These are phyloP conservation scores for Galaxea fascicularis DNA, from an alignment of 92 coral and sea anemone species.

Conservation along the genomic window DNA sequence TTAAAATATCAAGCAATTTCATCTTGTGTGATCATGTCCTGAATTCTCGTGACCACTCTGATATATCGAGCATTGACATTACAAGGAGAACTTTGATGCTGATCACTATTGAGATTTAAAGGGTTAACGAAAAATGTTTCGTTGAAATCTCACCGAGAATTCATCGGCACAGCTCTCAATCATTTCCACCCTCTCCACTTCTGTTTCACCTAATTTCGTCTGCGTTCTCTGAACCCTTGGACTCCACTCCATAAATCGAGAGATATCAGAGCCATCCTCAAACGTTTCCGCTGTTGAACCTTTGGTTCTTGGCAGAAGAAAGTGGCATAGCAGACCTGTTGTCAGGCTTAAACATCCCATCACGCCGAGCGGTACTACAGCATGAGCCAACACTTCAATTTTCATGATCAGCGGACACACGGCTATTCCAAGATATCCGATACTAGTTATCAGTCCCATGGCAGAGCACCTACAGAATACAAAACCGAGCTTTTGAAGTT, in stretches of 20 bases:
- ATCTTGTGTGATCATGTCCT: no score
- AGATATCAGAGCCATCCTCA: conserved; percentile 47
- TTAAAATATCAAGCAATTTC: no score
- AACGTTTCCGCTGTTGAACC: conserved; percentile 69
- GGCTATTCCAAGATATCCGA: conserved; percentile 71
- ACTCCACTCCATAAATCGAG: conserved; percentile 48
- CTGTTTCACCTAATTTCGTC: background rate
- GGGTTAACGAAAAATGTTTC: background rate
- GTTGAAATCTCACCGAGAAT: conserved; percentile 11
- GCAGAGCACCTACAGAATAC: conserved; percentile 71
- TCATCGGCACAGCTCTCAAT: conserved; percentile 4
- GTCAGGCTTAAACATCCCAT: conserved; percentile 70
- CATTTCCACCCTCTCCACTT: conserved; percentile 6
- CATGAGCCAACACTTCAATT: conserved; percentile 50
- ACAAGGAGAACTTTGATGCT: no score
- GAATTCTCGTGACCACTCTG: no score
- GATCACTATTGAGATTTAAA: no score
- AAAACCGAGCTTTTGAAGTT: background rate
- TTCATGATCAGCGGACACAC: conserved; percentile 70
- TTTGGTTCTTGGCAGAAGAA: conserved; percentile 80
- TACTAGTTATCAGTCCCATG: conserved; percentile 62
- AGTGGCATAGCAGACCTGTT: conserved; percentile 63
- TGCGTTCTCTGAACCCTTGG: conserved; percentile 50
- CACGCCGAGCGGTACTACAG: conserved; percentile 79
- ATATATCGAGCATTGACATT: no score